A percentile compares a stretch with the other conserved stretches of the same genome.
These are phyloP conservation scores for Caenorhabditis sulstoni DNA, from an alignment of 2,888 invertebrate genomes.

Conservation along the genomic window DNA sequence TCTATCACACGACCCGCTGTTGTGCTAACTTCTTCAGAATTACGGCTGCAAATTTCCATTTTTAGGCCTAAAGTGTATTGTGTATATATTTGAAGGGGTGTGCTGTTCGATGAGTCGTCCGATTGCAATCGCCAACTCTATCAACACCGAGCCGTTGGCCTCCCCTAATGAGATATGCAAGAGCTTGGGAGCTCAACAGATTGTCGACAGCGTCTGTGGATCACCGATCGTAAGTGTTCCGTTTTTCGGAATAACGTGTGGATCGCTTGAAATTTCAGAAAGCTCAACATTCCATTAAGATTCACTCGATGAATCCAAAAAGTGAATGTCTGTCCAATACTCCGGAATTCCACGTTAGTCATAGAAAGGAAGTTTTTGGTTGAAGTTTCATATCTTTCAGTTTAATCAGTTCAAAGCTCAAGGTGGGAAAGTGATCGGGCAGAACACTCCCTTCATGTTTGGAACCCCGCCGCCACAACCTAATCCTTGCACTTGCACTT, in stretches of 20 bases:
- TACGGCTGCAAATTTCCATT: too few species aligned
- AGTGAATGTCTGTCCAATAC: constrained; percentile 30
- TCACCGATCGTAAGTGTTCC: constrained; percentile 80
- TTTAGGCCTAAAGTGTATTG: constrained; percentile 28
- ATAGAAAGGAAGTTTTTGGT: too few species aligned
- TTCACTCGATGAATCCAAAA: constrained; percentile 3
- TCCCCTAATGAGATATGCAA: constrained; percentile 44
- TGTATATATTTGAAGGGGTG: constrained; percentile 18
- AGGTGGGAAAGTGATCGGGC: constrained; percentile 75
- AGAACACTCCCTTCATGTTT: constrained; percentile 37
- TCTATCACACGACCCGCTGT: neutral
- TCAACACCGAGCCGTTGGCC: constrained; percentile 17
- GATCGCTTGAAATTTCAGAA: constrained; percentile 11
- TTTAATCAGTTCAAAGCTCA: constrained; percentile 54
- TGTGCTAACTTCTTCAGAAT: neutral
- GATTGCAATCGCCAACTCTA: constrained; percentile 38
- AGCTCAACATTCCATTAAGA: constrained; percentile 14
- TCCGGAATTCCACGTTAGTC: constrained; percentile 49
- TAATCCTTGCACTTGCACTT: constrained; percentile 15
- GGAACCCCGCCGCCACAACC: constrained; percentile 38
- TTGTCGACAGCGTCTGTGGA: constrained; percentile 97
- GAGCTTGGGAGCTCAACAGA: constrained; percentile 84
- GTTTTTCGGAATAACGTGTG: neutral
- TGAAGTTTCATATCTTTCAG: too few species aligned
- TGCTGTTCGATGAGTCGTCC: constrained; percentile 53